Base-by-base conservation (phyloP, 2,888 invertebrate genomes). In the Pandemis corylana region DNA sequence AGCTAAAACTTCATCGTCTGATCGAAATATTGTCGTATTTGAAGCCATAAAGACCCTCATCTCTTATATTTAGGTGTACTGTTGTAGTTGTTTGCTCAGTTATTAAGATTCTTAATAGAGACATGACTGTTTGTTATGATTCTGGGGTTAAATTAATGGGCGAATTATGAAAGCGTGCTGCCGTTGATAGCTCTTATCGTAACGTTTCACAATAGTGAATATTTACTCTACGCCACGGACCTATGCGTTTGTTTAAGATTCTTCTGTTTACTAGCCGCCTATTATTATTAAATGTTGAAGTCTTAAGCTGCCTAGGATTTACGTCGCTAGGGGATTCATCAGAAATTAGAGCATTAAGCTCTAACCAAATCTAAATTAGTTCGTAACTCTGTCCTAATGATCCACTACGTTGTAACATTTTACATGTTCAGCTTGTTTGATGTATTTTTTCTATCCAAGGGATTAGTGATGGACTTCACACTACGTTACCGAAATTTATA, bases 101-200 rank as follows among this genome's bases (percentile, higher is more conserved):
- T 6, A 13, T 51, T 51, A n/a, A 20, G 15, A 56, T 56, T 20
- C 15, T 56, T 53, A 7, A 12, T 53, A 53, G 53, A 53, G n/a
- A 15, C n/a, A 62, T 1, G 3, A 1, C 1, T 28, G 7, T 65
- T 7, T 36, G 2, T 44, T 56, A 56, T 46, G 10, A 68, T 63
- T 56, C 41, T 61, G 7, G 42, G n/a, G n/a, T 73, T 42, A 15
- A 68, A 51, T 72, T 49, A 41, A 68, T 64, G 41, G 13, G 44
- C 12, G 46, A 63, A 63, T 68, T 67, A 51, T 66, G 61, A 72
- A 72, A 72, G 51, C 59, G 59, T 64, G 49, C 20, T 49, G 59
- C 64, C 49, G 64, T 41, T 61, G 68, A 73, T 73, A 69, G 28
- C 64, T 59, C 28, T 68, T 68, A 72, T 73, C 73, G 46, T 13